These are phyloP conservation scores for Oxytorus armatus DNA, from an alignment of 2,888 invertebrate species.

Conservation along the genomic window DNA sequence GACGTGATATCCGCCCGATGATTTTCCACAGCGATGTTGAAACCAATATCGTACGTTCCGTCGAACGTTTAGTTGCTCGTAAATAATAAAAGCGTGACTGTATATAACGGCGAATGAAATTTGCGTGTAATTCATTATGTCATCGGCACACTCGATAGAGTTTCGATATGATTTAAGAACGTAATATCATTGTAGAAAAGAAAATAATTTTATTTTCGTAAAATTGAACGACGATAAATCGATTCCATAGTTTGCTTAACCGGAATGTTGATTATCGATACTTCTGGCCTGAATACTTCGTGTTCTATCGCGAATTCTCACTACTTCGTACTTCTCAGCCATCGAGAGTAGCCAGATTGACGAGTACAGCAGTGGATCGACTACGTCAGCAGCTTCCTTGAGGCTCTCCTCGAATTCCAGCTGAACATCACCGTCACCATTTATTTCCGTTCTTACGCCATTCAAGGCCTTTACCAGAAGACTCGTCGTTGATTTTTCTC, in stretches of 20 bases:
- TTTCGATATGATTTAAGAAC: no score
- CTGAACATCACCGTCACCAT: conserved; percentile 65
- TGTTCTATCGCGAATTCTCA: conserved; percentile 64
- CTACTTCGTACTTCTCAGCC: conserved; percentile 71
- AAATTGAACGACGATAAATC: conserved; percentile 2
- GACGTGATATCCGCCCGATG: neutral
- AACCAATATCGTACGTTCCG: conserved; percentile 12
- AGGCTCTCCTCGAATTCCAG: conserved; percentile 72
- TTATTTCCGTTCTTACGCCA: conserved; percentile 71
- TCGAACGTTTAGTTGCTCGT: conserved; percentile 26
- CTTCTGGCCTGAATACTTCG: conserved; percentile 37
- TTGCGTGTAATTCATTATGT: conserved; percentile 50
- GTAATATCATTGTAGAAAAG: neutral
- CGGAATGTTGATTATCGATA: conserved; percentile 27
- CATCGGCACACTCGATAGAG: neutral
- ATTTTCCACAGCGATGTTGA: conserved; percentile 9
- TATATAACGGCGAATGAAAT: conserved; percentile 66
- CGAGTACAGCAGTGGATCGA: conserved; percentile 73
- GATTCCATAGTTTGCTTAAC: neutral
- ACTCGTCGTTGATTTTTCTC: conserved; percentile 65
- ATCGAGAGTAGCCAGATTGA: conserved; percentile 71
- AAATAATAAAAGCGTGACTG: conserved; percentile 36
- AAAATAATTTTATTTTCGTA: conserved; percentile 6
- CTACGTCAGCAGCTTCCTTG: conserved; percentile 73
- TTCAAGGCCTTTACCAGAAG: conserved; percentile 69